Percentiles rank a stretch among this genome's conserved stretches.
Evolutionary conservation across 2,888 invertebrate genomes (phyloP).

Genomic region (Rhabditoides inermis): DNA sequence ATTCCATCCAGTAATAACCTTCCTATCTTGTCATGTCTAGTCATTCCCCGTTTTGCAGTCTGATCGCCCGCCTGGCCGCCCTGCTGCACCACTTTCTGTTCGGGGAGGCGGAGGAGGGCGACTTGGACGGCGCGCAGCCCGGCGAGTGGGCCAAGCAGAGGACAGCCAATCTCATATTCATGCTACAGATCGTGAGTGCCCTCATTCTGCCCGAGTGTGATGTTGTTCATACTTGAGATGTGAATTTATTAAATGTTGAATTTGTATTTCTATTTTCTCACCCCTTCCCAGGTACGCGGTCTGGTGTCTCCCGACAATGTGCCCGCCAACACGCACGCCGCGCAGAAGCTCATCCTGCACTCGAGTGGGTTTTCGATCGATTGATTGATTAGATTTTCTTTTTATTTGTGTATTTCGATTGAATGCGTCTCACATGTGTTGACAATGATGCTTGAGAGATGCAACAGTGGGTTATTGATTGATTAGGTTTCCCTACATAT

Average conservation of each 20-base stretch:
- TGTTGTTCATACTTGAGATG: neutral
- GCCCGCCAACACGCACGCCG: constrained; percentile 67
- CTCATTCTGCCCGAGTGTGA: neutral
- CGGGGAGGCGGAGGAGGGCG: constrained; percentile 29
- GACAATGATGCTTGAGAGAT: too few relatives aligned
- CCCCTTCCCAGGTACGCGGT: constrained; percentile 61
- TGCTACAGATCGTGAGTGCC: constrained; percentile 68
- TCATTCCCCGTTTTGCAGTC: constrained; percentile 71
- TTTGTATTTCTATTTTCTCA: neutral
- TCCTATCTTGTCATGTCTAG: too few relatives aligned
- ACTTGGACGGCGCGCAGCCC: constrained; percentile 12
- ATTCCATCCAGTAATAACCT: too few relatives aligned
- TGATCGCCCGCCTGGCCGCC: constrained; percentile 72
- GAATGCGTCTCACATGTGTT: too few relatives aligned
- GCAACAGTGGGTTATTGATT: too few relatives aligned
- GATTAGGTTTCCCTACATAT: too few relatives aligned
- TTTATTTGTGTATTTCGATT: too few relatives aligned
- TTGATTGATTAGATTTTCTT: neutral
- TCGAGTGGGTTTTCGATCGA: constrained; percentile 60
- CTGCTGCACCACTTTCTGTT: constrained; percentile 70
- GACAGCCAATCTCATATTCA: constrained; percentile 79
- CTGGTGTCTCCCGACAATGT: constrained; percentile 88
- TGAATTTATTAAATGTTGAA: neutral
- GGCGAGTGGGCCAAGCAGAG: constrained; percentile 62
- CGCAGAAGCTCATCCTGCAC: constrained; percentile 79